phyloP scores from a whole-genome alignment of 2,888 invertebrate species.

The Nomada goodeniana region DNA sequence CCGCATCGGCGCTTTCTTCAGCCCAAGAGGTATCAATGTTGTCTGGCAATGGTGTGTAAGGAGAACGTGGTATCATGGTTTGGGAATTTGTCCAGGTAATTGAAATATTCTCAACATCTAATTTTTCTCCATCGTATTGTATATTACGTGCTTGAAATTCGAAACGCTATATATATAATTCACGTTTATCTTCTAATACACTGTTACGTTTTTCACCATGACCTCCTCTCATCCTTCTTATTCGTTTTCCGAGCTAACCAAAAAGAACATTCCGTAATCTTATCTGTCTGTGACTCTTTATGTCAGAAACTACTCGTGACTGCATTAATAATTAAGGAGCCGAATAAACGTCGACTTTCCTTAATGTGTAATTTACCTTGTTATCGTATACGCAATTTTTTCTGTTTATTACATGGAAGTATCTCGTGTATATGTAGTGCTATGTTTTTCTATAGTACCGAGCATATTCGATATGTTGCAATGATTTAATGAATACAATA shows the following conservation, averaged over 20 bases:
- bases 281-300: conserved; percentile 12
- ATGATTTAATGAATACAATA: conserved; percentile 1
- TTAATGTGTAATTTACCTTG: not conserved
- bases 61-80: conserved; percentile 99
- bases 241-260: conserved; percentile 60
- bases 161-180: conserved; percentile 20
- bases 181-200: conserved; percentile 26
- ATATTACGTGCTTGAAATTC: conserved; percentile 8
- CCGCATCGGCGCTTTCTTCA: conserved; percentile 81
- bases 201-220: conserved; percentile 47
- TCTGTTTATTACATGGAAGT: conserved; percentile 21
- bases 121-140: not conserved
- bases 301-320: conserved; percentile 31
- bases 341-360: not conserved
- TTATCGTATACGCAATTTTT: conserved; percentile 5
- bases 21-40: conserved; percentile 86
- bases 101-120: conserved; percentile 17
- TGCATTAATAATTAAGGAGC: conserved; percentile 11
- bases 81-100: conserved; percentile 89
- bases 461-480: not conserved
- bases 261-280: conserved; percentile 46
- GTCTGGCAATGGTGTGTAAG: conserved; percentile 97
- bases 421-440: conserved; percentile 40
- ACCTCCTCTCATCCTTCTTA: conserved; percentile 49
- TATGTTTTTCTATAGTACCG: conserved; percentile 31